These are phyloP conservation scores for Vidua macroura DNA, from an alignment of 2,113 vertebrate genomes.

Conservation along the genomic window DNA sequence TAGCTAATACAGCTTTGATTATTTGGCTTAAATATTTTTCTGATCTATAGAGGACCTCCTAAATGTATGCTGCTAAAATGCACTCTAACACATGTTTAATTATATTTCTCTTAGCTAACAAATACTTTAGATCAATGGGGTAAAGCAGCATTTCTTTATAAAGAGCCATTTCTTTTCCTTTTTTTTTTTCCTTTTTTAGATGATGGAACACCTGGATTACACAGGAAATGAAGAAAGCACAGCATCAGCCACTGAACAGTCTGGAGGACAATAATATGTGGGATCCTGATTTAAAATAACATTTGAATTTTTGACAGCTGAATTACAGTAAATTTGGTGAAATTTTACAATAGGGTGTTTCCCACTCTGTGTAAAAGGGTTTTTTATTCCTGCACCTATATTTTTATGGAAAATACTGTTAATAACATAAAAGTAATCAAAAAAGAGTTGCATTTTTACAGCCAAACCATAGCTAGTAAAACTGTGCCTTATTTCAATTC, in stretches of 20 bases:
- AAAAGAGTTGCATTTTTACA: conserved; percentile 59
- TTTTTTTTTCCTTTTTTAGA: conserved; percentile 30
- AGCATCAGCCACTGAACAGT: conserved; percentile 47
- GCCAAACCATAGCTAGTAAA: conserved; percentile 60
- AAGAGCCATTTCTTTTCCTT: not conserved
- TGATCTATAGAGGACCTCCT: not conserved
- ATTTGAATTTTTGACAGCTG: conserved; percentile 38
- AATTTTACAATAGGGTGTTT: conserved; percentile 45
- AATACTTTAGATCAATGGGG: not conserved
- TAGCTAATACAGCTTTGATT: conserved; percentile 4
- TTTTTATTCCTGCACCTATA: conserved; percentile 58
- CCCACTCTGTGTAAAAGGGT: conserved; percentile 45
- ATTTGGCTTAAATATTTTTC: not conserved
- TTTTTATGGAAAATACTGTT: conserved; percentile 71
- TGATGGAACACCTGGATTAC: conserved; percentile 74
- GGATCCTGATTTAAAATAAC: not conserved
- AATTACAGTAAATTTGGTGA: conserved; percentile 32
- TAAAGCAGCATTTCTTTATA: not conserved
- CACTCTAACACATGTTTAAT: conserved; percentile 16
- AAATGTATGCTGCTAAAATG: conserved; percentile 30
- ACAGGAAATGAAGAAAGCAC: conserved; percentile 72
- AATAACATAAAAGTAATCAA: conserved; percentile 42
- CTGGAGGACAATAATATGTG: conserved; percentile 52
- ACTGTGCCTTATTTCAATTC: conserved; percentile 73
- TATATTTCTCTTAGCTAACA: conserved; percentile 52